phyloP scores from a whole-genome alignment of 2,797 vertebrate species.

The Chaunax sp. region DNA sequence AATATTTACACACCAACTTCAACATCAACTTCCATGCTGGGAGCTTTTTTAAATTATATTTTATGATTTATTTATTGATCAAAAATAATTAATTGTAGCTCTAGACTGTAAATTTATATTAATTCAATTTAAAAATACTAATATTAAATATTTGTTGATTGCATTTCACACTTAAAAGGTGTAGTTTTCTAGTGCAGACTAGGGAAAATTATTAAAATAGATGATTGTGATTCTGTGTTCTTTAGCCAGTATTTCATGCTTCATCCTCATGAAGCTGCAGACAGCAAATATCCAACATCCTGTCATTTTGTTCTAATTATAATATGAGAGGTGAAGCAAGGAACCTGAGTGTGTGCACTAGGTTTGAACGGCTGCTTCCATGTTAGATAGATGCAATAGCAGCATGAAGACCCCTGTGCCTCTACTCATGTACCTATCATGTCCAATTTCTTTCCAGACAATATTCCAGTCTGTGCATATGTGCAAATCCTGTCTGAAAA shows the following conservation, averaged over 20 bases:
- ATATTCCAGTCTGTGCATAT: conserved; percentile 56
- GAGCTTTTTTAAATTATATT: neutral
- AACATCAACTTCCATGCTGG: neutral
- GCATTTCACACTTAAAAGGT: conserved; percentile 35
- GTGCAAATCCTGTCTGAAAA: conserved; percentile 71
- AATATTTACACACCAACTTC: too few relatives aligned
- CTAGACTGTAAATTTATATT: neutral
- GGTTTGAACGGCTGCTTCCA: conserved; percentile 45
- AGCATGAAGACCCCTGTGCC: conserved; percentile 61
- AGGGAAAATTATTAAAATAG: conserved; percentile 68
- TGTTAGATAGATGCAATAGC: conserved; percentile 58
- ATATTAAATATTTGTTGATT: conserved; percentile 49
- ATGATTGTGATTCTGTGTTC: conserved; percentile 66
- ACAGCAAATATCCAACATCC: conserved; percentile 69
- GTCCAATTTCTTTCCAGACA: conserved; percentile 78
- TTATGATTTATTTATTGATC: neutral
- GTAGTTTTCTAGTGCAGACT: conserved; percentile 34
- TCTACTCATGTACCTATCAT: conserved; percentile 80
- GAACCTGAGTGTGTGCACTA: conserved; percentile 47
- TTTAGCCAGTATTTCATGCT: conserved; percentile 62
- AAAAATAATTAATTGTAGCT: neutral
- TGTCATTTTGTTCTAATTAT: conserved; percentile 77
- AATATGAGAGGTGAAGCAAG: conserved; percentile 71
- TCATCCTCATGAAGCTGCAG: conserved; percentile 28
- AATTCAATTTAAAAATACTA: neutral